Evolutionary conservation across 2,888 invertebrate genomes (phyloP).

Genomic region (Orchesellides sinensis): DNA sequence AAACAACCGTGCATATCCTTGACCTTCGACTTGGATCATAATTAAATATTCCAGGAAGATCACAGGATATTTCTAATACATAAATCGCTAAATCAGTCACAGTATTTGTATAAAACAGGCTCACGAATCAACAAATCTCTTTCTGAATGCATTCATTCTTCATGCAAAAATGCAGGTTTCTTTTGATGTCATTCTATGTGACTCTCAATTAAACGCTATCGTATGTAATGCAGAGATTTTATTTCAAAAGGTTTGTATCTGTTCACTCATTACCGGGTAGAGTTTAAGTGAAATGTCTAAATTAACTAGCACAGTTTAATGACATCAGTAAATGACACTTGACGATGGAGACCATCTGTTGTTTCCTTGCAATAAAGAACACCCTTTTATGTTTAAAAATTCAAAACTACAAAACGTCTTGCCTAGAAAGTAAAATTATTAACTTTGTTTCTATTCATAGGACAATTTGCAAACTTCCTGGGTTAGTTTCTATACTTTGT

Average conservation of each 20-base stretch:
- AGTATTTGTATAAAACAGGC: no score
- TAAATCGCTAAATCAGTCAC: no score
- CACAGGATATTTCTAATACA: no score
- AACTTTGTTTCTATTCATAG: slow-evolving; percentile 22
- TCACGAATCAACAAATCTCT: no score
- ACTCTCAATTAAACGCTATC: no score
- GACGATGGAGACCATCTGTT: slow-evolving; percentile 3
- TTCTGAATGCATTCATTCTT: no score
- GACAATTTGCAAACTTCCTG: slow-evolving; percentile 48
- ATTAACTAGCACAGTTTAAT: not conserved
- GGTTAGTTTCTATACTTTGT: slow-evolving; percentile 28
- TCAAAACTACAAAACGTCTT: not conserved
- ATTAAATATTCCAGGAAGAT: not conserved
- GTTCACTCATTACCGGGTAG: not conserved
- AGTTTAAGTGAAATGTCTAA: not conserved
- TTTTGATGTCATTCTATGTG: no score
- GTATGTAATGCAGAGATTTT: no score
- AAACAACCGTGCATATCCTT: not conserved
- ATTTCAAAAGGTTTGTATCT: no score
- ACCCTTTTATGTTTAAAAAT: not conserved
- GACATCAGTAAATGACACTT: not conserved
- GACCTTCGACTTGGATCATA: slow-evolving; percentile 1
- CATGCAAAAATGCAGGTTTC: no score
- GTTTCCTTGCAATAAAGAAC: not conserved
- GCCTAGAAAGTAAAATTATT: not conserved